Percentiles rank a stretch among this genome's conserved stretches.
Evolutionary conservation across 2,888 invertebrate species (phyloP).

Genomic region (Lasioglossum leucozonium): DNA sequence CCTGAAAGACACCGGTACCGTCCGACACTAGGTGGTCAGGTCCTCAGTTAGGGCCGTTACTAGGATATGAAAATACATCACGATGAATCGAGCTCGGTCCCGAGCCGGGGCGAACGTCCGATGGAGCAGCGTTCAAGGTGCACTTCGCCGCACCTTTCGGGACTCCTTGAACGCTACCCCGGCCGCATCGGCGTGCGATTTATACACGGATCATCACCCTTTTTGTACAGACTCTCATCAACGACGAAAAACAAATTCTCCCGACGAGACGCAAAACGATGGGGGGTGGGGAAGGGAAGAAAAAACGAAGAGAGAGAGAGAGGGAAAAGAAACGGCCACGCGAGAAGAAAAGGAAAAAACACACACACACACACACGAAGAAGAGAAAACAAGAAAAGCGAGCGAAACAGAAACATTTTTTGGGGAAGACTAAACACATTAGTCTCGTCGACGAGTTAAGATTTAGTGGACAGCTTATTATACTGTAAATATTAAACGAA

Average conservation of each 20-base stretch:
- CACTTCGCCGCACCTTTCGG: background rate
- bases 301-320: background rate
- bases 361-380: background rate
- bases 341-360: background rate
- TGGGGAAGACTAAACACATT: constrained; percentile 27
- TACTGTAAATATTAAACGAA: constrained; percentile 71
- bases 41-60: constrained; percentile 58
- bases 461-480: constrained; percentile 60
- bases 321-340: background rate
- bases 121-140: constrained; percentile 1
- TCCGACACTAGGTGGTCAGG: constrained; percentile 66
- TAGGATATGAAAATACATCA: constrained; percentile 68
- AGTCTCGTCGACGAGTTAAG: constrained; percentile 47
- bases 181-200: constrained; percentile 50
- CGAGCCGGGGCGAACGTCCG: constrained; percentile 38
- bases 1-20: constrained; percentile 76
- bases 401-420: too few relatives aligned
- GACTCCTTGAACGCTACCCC: constrained; percentile 56
- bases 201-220: constrained; percentile 49
- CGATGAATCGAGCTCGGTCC: constrained; percentile 49
- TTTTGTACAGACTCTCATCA: constrained; percentile 73
- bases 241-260: constrained; percentile 41
- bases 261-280: background rate
- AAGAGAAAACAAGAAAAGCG: background rate
- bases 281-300: background rate